A percentile compares a stretch with the other conserved stretches of the same genome.
Evolutionary conservation across 2,113 vertebrate species (phyloP).

Genomic region (Oncorhynchus masou): DNA sequence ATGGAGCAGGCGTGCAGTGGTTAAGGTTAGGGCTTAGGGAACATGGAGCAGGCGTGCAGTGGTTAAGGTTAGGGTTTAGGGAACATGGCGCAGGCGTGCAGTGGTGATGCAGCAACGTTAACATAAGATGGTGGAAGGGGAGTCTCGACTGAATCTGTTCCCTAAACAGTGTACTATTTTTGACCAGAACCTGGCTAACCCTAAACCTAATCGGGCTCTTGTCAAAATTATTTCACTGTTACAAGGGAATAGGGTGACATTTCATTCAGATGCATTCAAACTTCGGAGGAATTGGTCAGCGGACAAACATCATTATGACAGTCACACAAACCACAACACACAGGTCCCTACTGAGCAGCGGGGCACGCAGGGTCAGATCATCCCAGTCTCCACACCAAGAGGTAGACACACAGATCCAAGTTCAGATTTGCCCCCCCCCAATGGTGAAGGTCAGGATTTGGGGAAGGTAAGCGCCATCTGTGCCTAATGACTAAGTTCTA

Average conservation of each 20-base stretch:
- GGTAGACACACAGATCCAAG: conserved; percentile 16
- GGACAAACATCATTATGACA: conserved; percentile 31
- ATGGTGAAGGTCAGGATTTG: conserved; percentile 16
- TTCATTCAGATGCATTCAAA: neutral
- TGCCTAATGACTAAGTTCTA: neutral
- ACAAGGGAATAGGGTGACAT: neutral
- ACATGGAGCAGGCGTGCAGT: no score
- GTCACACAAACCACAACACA: conserved; percentile 3
- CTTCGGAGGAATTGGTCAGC: conserved; percentile 4
- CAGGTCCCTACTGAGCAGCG: conserved; percentile 27
- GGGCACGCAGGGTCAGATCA: conserved; percentile 20
- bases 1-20: no score
- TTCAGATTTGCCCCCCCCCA: neutral
- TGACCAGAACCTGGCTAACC: no score
- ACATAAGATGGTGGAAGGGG: no score
- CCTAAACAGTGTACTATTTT: no score
- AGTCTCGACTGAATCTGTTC: no score
- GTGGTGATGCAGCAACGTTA: no score
- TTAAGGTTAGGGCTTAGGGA: no score
- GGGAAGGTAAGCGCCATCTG: conserved; percentile 1
- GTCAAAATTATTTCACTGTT: neutral
- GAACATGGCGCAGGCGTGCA: no score
- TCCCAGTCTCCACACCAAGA: neutral
- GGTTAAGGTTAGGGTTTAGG: no score
- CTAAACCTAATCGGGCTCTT: neutral